A percentile compares a stretch with the other conserved stretches of the same genome.
Evolutionary conservation across 1,140 invertebrate genomes (phyloP).

Genomic region (Scaptomyza montana): DNA sequence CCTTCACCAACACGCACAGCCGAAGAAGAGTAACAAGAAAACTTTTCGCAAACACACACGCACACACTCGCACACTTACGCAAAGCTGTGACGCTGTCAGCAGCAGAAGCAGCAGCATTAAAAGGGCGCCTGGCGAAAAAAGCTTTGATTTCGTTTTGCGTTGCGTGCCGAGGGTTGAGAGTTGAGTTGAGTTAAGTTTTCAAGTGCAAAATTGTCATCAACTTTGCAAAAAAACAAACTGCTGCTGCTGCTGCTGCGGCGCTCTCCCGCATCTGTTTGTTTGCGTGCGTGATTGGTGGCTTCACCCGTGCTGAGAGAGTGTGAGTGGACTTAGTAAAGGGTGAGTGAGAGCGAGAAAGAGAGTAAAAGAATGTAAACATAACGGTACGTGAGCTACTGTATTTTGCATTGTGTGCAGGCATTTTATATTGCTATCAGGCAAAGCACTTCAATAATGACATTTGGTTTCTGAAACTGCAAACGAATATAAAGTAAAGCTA

Average conservation of each 20-base stretch:
- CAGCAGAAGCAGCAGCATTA: constrained; percentile 19
- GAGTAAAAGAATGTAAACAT: constrained; percentile 25
- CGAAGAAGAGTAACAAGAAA: constrained; percentile 68
- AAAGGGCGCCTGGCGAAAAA: constrained; percentile 67
- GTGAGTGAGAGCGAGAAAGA: constrained; percentile 6
- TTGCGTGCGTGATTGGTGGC: constrained; percentile 5
- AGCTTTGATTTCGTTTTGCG: constrained; percentile 60
- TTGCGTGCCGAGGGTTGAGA: constrained; percentile 45
- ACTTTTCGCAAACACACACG: constrained; percentile 66
- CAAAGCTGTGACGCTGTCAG: constrained; percentile 43
- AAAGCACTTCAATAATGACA: background rate
- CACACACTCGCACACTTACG: background rate
- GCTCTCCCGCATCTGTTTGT: background rate
- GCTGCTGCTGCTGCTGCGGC: constrained; percentile 19
- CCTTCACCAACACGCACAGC: constrained; percentile 79
- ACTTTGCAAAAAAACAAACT: constrained; percentile 56
- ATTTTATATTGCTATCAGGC: background rate
- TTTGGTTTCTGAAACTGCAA: background rate
- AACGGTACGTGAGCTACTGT: constrained; percentile 4
- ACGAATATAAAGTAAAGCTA: too few species aligned
- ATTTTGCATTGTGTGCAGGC: constrained; percentile 4
- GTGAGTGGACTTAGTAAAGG: constrained; percentile 1
- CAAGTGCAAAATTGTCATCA: constrained; percentile 77
- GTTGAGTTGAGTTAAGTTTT: constrained; percentile 41
- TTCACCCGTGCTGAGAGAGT: background rate